phyloP scores from a whole-genome alignment of 2,113 vertebrate genomes.

The Columba janthina region DNA sequence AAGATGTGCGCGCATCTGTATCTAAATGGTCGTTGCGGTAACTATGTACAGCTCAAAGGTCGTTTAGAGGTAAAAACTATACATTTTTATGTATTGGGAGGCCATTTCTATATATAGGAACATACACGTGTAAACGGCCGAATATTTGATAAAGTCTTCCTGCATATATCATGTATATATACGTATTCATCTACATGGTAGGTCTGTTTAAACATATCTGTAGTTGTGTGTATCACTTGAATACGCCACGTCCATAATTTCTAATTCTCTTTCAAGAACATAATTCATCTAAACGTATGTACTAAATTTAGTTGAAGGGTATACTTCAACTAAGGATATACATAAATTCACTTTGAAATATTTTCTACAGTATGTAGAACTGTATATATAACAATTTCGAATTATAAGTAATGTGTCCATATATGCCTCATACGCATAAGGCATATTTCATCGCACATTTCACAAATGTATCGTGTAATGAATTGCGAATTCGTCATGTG shows the following conservation, averaged over 20 bases:
- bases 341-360: background rate
- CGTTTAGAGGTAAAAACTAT: background rate
- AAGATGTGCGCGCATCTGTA: background rate
- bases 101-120: background rate
- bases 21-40: background rate
- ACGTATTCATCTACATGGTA: accelerated
- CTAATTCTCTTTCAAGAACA: background rate
- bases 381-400: background rate
- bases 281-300: background rate
- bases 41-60: background rate
- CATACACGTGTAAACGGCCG: background rate
- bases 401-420: background rate
- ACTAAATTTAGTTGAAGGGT: background rate
- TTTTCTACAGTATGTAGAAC: background rate
- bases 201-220: background rate
- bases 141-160: background rate
- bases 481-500: background rate
- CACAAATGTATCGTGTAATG: background rate
- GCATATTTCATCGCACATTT: background rate
- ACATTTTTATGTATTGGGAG: background rate
- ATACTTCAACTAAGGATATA: background rate
- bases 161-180: background rate
- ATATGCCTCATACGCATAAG: accelerated
- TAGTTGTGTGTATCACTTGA: background rate
- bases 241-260: background rate